These are phyloP conservation scores for Actias luna DNA, from an alignment of 2,888 invertebrate species.

Conservation along the genomic window DNA sequence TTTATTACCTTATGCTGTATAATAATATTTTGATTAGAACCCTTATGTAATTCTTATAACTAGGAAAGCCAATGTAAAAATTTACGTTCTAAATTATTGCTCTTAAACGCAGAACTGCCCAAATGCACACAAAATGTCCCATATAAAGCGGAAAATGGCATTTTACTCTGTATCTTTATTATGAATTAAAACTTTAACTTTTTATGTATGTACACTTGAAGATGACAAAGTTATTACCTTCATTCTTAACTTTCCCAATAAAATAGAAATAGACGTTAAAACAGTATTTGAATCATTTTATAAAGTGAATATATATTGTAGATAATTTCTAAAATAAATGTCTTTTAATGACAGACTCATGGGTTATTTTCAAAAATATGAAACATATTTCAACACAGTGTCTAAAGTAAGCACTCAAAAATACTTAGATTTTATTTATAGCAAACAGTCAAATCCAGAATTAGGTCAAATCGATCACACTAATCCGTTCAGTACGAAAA, in stretches of 20 bases:
- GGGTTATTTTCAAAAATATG: too few relatives aligned
- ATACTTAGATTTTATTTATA: too few relatives aligned
- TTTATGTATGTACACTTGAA: not conserved
- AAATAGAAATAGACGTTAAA: not conserved
- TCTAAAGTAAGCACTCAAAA: too few relatives aligned
- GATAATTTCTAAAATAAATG: too few relatives aligned
- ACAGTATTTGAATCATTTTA: not conserved
- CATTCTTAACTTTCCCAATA: not conserved
- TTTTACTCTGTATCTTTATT: too few relatives aligned
- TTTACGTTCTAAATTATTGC: not conserved
- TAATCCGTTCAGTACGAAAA: not conserved
- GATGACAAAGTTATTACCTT: not conserved
- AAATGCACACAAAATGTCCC: not conserved
- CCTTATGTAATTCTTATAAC: not conserved
- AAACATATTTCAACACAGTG: too few relatives aligned
- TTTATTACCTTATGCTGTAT: not conserved
- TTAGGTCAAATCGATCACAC: too few relatives aligned
- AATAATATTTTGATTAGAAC: not conserved
- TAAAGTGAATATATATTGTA: not conserved
- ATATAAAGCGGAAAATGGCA: not conserved
- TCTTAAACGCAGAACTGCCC: not conserved
- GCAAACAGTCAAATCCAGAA: too few relatives aligned
- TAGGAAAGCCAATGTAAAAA: not conserved
- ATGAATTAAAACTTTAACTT: not conserved
- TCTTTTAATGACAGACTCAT: too few relatives aligned